These are phyloP conservation scores for Clarias platycephalus DNA, from an alignment of 2,797 vertebrate genomes.

Conservation along the genomic window DNA sequence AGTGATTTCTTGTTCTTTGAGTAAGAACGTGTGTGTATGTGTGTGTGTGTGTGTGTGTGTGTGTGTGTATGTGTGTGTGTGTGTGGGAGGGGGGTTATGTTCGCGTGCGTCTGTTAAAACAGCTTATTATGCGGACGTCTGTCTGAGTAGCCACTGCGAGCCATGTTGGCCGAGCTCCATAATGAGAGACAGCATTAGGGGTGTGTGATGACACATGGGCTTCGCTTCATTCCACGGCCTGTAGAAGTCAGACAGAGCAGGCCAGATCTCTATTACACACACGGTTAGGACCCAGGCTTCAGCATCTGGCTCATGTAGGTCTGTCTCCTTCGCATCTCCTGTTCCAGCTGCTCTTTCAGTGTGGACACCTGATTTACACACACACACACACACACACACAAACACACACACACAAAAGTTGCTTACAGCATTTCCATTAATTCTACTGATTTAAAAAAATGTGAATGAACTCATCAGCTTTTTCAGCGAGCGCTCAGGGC, in stretches of 20 bases:
- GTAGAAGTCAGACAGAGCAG: slow-evolving; percentile 29
- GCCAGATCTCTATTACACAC: neutral
- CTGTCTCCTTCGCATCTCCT: slow-evolving; percentile 67
- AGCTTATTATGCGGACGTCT: slow-evolving; percentile 36
- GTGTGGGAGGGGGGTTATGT: slow-evolving; percentile 14
- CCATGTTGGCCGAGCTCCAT: slow-evolving; percentile 26
- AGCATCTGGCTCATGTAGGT: slow-evolving; percentile 67
- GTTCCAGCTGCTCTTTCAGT: slow-evolving; percentile 77
- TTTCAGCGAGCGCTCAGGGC: neutral
- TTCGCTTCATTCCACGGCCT: slow-evolving; percentile 45
- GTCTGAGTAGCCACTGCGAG: slow-evolving; percentile 31
- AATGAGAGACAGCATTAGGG: slow-evolving; percentile 55
- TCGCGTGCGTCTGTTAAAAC: slow-evolving; percentile 50
- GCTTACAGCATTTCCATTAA: neutral
- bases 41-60: slow-evolving; percentile 35
- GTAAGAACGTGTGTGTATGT: slow-evolving; percentile 45
- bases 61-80: slow-evolving; percentile 44
- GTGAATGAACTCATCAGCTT: neutral
- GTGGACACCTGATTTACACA: slow-evolving; percentile 68
- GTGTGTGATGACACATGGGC: slow-evolving; percentile 45
- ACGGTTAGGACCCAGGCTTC: slow-evolving; percentile 58
- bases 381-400: slow-evolving; percentile 35
- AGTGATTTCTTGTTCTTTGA: slow-evolving; percentile 48
- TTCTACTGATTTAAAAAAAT: neutral
- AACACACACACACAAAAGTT: slow-evolving; percentile 4